Conservation (phyloP, 1,140 invertebrate genomes). For the Hyles euphorbiae region DNA sequence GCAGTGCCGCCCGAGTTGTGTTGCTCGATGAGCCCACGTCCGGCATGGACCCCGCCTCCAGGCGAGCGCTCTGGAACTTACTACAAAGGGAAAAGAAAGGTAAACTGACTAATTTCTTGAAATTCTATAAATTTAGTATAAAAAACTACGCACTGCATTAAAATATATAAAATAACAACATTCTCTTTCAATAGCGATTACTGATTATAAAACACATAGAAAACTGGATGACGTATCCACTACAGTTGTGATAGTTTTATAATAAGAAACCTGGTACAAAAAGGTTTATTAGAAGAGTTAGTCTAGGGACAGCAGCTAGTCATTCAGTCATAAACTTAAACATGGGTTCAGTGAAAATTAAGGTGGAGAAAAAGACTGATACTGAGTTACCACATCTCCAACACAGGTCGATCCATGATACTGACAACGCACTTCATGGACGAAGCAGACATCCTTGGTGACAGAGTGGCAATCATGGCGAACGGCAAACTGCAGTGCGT, state of each 20-base stretch:
- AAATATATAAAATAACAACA: not conserved
- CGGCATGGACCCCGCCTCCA: slow-evolving; percentile 95
- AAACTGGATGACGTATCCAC: too few relatives aligned
- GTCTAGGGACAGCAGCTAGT: too few relatives aligned
- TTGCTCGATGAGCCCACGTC: slow-evolving; percentile 97
- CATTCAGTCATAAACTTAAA: too few relatives aligned
- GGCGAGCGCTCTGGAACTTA: slow-evolving; percentile 93
- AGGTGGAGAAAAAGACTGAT: too few relatives aligned
- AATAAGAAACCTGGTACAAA: too few relatives aligned
- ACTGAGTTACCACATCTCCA: not conserved
- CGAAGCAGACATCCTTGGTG: slow-evolving; percentile 96
- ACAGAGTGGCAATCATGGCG: slow-evolving; percentile 94
- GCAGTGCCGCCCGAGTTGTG: slow-evolving; percentile 76
- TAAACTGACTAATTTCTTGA: slow-evolving; percentile 11
- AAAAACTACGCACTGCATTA: not conserved
- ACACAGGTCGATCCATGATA: slow-evolving; percentile 84
- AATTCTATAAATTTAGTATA: not conserved
- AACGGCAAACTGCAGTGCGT: slow-evolving; percentile 85
- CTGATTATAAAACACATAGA: too few relatives aligned
- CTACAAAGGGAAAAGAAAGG: slow-evolving; percentile 76
- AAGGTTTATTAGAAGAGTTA: too few relatives aligned
- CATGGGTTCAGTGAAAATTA: too few relatives aligned
- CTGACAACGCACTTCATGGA: slow-evolving; percentile 99
- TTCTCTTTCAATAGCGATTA: too few relatives aligned
- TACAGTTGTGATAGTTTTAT: too few relatives aligned